A percentile compares a stretch with the other conserved stretches of the same genome.
phyloP scores from a whole-genome alignment of 1,140 invertebrate genomes.

The Drosophila nikananu region DNA sequence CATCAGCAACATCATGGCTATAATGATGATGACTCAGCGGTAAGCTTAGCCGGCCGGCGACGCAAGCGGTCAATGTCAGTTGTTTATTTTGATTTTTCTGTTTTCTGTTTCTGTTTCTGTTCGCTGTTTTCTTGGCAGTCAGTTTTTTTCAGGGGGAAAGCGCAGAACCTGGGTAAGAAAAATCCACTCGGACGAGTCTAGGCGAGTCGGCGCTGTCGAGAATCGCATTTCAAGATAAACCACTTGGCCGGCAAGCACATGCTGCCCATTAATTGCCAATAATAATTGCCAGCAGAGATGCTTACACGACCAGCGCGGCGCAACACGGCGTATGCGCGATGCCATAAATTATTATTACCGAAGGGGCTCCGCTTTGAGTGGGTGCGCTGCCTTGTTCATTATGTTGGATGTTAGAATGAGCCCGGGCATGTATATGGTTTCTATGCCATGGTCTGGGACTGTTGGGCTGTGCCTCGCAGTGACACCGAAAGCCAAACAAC shows the following conservation, averaged over 20 bases:
- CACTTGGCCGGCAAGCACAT: constrained; percentile 57
- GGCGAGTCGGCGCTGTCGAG: constrained; percentile 24
- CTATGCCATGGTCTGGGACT: constrained; percentile 77
- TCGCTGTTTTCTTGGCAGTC: neutral
- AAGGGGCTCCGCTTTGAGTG: constrained; percentile 31
- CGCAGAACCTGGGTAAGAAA: constrained; percentile 12
- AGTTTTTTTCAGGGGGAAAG: neutral
- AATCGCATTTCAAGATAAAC: constrained; percentile 70
- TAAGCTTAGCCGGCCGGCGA: constrained; percentile 63
- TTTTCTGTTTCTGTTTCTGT: neutral
- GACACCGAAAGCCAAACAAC: constrained; percentile 46
- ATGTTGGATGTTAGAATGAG: constrained; percentile 54
- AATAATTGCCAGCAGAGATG: constrained; percentile 58
- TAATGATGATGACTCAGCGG: constrained; percentile 69
- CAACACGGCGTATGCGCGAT: constrained; percentile 54
- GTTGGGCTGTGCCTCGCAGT: constrained; percentile 31
- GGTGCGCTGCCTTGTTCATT: constrained; percentile 50
- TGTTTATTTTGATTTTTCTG: constrained; percentile 19
- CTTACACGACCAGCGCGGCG: constrained; percentile 16
- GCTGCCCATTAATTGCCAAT: constrained; percentile 69
- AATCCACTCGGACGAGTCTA: constrained; percentile 33
- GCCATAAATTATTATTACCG: constrained; percentile 58
- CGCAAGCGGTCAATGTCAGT: constrained; percentile 75
- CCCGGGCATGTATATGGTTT: constrained; percentile 41
- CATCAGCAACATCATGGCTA: constrained; percentile 2